phyloP scores from a whole-genome alignment of 35 echinoderm and acorn worm species.

The Apostichopus parvimensis region DNA sequence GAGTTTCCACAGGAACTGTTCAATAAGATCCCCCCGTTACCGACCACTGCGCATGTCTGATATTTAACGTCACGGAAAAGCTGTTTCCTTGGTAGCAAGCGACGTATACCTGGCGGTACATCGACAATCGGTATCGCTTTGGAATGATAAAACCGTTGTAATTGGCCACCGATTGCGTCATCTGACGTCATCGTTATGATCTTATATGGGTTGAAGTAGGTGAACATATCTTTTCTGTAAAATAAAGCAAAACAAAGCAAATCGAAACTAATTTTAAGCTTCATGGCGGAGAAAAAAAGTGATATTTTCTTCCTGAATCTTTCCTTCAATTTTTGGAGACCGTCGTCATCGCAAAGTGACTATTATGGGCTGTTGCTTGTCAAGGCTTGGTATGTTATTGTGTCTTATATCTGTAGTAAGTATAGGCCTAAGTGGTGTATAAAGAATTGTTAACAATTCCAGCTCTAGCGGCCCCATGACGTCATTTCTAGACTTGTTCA shows the following conservation, averaged over 20 bases:
- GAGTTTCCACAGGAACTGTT: slow-evolving; percentile 77
- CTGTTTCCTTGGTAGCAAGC: slow-evolving; percentile 75
- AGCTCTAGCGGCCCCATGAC: too few relatives aligned
- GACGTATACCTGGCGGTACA: slow-evolving; percentile 68
- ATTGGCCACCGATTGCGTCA: slow-evolving; percentile 78
- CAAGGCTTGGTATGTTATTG: background rate
- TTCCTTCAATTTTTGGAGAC: too few relatives aligned
- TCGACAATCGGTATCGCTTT: slow-evolving; percentile 67
- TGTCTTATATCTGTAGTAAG: too few relatives aligned
- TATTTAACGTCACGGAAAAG: slow-evolving; percentile 77
- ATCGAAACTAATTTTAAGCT: background rate
- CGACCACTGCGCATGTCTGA: slow-evolving; percentile 85
- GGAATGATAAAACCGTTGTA: slow-evolving; percentile 81
- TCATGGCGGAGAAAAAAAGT: background rate
- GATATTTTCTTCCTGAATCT: background rate
- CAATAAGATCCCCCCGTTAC: slow-evolving; percentile 88
- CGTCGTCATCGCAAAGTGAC: too few relatives aligned
- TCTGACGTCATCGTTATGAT: slow-evolving; percentile 97
- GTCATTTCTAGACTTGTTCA: too few relatives aligned
- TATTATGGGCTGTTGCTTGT: too few relatives aligned
- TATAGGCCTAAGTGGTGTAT: background rate
- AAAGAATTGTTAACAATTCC: too few relatives aligned
- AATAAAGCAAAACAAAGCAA: background rate
- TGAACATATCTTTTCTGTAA: slow-evolving; percentile 79
- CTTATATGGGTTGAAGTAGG: slow-evolving; percentile 86